Evolutionary conservation across 2,888 invertebrate species (phyloP).

Genomic region (Heliconius aoede): DNA sequence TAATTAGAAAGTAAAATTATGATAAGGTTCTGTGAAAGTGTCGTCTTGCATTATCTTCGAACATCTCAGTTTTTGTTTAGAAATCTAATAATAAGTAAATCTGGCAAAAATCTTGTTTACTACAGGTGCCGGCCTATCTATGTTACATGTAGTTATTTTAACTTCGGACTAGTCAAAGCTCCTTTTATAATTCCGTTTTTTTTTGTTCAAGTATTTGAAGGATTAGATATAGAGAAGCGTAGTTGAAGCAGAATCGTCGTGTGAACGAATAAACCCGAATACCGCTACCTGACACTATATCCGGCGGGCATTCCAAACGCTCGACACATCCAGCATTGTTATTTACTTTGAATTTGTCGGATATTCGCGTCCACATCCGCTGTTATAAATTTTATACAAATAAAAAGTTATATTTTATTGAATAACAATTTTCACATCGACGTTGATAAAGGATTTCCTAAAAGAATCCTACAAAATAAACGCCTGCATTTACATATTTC

Average conservation of each 20-base stretch:
- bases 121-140: no score
- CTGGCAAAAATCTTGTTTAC: no score
- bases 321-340: conserved; percentile 48
- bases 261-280: conserved; percentile 48
- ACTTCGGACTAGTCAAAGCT: not conserved
- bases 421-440: not conserved
- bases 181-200: not conserved
- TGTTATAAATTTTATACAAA: not conserved
- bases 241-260: conserved; percentile 24
- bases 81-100: no score
- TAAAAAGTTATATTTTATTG: not conserved
- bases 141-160: not conserved
- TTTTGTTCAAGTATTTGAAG: not conserved
- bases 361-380: not conserved
- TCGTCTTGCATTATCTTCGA: not conserved
- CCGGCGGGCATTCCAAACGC: conserved; percentile 70
- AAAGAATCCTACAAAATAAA: not conserved
- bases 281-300: conserved; percentile 74
- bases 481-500: not conserved
- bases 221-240: not conserved
- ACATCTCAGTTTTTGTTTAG: no score
- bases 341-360: conserved; percentile 36
- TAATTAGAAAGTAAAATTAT: conserved; percentile 57
- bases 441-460: not conserved
- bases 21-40: conserved; percentile 21